Evolutionary conservation across 2,113 vertebrate species (phyloP).

Genomic region (Myotis brandtii): DNA sequence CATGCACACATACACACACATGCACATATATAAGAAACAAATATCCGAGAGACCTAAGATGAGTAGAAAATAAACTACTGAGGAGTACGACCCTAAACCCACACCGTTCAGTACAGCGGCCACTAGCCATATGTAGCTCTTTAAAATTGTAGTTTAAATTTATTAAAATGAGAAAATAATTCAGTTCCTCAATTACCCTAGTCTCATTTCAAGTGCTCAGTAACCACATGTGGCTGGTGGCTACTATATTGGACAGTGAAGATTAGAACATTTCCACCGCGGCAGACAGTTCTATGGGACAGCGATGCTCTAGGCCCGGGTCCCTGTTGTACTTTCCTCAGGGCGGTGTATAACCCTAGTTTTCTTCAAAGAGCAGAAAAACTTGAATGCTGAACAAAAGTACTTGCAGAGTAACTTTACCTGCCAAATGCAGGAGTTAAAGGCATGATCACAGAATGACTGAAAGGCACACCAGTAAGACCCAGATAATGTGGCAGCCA

Average conservation of each 20-base stretch:
- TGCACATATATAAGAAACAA: neutral
- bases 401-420: neutral
- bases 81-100: neutral
- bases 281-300: neutral
- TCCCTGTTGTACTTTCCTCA: neutral
- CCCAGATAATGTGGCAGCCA: accelerated
- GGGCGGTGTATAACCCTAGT: neutral
- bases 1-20: neutral
- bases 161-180: neutral
- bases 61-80: neutral
- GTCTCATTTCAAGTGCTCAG: neutral
- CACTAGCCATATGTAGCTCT: neutral
- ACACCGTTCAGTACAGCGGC: neutral
- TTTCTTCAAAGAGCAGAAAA: neutral
- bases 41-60: neutral
- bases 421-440: neutral
- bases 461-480: neutral
- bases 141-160: neutral
- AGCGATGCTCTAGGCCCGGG: accelerated
- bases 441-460: neutral
- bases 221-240: neutral
- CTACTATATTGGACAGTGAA: neutral
- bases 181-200: neutral
- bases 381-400: neutral
- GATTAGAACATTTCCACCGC: accelerated